Percentiles rank a stretch among this genome's conserved stretches.
Evolutionary conservation across 2,888 invertebrate genomes (phyloP).

Genomic region (Ptychoptera contaminata): DNA sequence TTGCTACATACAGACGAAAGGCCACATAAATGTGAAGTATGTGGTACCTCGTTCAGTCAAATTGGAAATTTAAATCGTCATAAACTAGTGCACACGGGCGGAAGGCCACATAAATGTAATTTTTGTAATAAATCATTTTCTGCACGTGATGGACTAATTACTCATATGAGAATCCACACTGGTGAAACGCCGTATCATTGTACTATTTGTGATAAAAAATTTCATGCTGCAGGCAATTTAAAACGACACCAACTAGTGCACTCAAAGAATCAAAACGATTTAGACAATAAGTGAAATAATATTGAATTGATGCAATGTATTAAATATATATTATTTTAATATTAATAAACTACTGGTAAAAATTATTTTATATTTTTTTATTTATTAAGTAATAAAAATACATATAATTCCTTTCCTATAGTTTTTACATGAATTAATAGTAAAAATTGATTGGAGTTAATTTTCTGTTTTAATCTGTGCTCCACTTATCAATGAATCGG

Average conservation of each 20-base stretch:
- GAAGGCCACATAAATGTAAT: constrained; percentile 10
- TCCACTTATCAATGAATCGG: too few relatives aligned
- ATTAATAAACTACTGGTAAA: too few relatives aligned
- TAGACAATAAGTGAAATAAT: too few relatives aligned
- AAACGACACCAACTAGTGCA: constrained; percentile 14
- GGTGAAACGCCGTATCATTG: constrained; percentile 14
- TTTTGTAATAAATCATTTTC: constrained; percentile 11
- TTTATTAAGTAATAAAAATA: too few relatives aligned
- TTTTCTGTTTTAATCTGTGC: too few relatives aligned
- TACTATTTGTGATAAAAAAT: constrained; percentile 12
- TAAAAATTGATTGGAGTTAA: too few relatives aligned
- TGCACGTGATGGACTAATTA: constrained; percentile 10
- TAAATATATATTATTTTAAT: too few relatives aligned
- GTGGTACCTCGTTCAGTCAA: constrained; percentile 10
- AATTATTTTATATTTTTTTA: too few relatives aligned
- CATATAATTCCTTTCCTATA: too few relatives aligned
- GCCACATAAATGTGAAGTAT: constrained; percentile 10
- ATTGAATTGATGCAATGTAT: too few relatives aligned
- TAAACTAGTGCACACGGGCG: constrained; percentile 11
- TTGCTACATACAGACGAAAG: constrained; percentile 12
- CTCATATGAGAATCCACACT: constrained; percentile 12
- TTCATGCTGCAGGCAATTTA: constrained; percentile 14
- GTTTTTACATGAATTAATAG: too few relatives aligned
- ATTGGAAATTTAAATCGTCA: constrained; percentile 12
- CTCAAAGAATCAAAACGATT: neutral